Evolutionary conservation across 1,140 invertebrate genomes (phyloP).

Genomic region (Wasmannia auropunctata): DNA sequence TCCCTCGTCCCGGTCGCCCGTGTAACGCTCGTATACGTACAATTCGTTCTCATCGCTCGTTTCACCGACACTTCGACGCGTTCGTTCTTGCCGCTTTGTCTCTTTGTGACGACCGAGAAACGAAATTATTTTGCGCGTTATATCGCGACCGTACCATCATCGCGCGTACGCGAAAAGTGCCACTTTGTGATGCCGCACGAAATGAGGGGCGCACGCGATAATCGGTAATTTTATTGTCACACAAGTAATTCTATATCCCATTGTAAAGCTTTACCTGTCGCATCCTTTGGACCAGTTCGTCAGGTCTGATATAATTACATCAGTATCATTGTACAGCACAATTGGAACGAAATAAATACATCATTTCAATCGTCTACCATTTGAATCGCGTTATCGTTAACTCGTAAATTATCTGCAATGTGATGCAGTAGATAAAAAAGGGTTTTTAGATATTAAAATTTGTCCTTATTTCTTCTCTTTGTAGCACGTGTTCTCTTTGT

Average conservation of each 20-base stretch:
- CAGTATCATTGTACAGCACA: too few species aligned
- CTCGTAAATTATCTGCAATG: not conserved
- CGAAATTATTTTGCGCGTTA: slow-evolving; percentile 1
- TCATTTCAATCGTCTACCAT: not conserved
- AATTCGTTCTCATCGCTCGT: not conserved
- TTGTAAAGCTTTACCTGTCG: not conserved
- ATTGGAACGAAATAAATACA: not conserved
- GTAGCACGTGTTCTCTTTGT: too few species aligned
- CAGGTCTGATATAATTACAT: too few species aligned
- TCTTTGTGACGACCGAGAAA: not conserved
- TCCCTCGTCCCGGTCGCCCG: too few species aligned
- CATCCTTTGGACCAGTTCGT: not conserved
- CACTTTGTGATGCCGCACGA: slow-evolving; percentile 14
- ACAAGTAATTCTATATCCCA: slow-evolving; percentile 19
- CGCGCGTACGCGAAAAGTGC: not conserved
- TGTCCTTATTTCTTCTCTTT: not conserved
- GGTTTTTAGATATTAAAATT: not conserved
- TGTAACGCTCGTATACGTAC: not conserved
- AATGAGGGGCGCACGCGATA: not conserved
- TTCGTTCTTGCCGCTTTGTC: not conserved
- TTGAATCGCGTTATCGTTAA: not conserved
- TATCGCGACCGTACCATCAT: not conserved
- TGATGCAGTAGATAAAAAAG: not conserved
- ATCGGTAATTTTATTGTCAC: slow-evolving; percentile 27
- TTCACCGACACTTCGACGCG: slow-evolving; percentile 1